These are phyloP conservation scores for Vandiemenella viatica DNA, from an alignment of 2,888 invertebrate species.

Conservation along the genomic window DNA sequence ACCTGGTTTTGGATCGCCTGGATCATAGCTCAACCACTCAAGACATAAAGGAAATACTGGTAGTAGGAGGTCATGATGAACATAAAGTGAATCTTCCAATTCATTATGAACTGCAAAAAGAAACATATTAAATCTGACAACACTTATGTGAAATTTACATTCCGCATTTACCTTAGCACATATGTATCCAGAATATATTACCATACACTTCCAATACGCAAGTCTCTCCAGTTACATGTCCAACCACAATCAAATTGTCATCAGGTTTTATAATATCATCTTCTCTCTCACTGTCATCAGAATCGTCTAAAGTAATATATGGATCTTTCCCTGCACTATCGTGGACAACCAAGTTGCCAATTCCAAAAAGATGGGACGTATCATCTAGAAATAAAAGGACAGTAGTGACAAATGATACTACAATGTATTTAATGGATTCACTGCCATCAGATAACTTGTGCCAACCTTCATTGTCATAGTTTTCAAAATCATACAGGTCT, in stretches of 20 bases:
- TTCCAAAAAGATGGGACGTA: too few relatives aligned
- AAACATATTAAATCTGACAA: too few relatives aligned
- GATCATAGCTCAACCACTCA: slow-evolving; percentile 85
- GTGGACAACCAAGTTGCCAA: slow-evolving; percentile 24
- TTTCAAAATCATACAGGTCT: too few relatives aligned
- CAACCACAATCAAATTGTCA: slow-evolving; percentile 80
- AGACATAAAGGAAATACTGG: slow-evolving; percentile 82
- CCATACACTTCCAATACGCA: slow-evolving; percentile 79
- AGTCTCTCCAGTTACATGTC: slow-evolving; percentile 73
- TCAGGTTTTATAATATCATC: slow-evolving; percentile 75
- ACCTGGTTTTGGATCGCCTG: slow-evolving; percentile 24
- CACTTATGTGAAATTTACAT: too few relatives aligned
- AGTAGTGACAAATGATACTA: too few relatives aligned
- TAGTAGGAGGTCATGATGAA: slow-evolving; percentile 84
- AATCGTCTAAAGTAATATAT: slow-evolving; percentile 25
- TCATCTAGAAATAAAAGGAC: too few relatives aligned
- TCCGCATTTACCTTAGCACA: too few relatives aligned
- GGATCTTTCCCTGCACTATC: slow-evolving; percentile 30
- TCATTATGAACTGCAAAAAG: slow-evolving; percentile 68
- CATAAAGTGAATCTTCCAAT: slow-evolving; percentile 73
- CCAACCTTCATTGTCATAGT: too few relatives aligned
- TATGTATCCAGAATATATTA: too few relatives aligned
- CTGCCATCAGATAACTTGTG: too few relatives aligned
- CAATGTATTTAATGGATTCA: too few relatives aligned
- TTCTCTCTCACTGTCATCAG: slow-evolving; percentile 60